These are phyloP conservation scores for Homarus americanus DNA, from an alignment of 1,140 invertebrate genomes.

Conservation along the genomic window DNA sequence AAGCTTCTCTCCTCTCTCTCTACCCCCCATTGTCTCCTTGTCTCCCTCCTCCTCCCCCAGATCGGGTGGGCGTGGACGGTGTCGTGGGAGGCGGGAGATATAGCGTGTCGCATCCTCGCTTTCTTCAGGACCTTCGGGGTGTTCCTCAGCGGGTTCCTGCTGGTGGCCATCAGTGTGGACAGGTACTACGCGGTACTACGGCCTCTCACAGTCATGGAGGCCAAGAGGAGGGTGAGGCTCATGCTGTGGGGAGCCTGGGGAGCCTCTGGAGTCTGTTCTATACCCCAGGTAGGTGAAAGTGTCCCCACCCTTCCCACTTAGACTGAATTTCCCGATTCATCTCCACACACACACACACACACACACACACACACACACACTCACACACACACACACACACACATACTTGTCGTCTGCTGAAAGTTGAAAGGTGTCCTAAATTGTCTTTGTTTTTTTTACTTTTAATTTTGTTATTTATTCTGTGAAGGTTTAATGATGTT, in stretches of 20 bases:
- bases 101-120: slow-evolving; percentile 89
- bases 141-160: slow-evolving; percentile 89
- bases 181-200: slow-evolving; percentile 90
- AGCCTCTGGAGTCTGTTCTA: slow-evolving; percentile 86
- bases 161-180: slow-evolving; percentile 92
- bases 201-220: slow-evolving; percentile 85
- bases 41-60: slow-evolving; percentile 5
- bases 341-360: no score
- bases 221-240: slow-evolving; percentile 84
- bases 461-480: no score
- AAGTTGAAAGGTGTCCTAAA: no score
- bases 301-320: background rate
- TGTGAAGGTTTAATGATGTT: no score
- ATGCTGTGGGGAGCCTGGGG: slow-evolving; percentile 89
- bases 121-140: slow-evolving; percentile 92
- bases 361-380: no score
- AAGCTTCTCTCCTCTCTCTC: background rate
- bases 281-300: slow-evolving; percentile 85
- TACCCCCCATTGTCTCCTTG: background rate
- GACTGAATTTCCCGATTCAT: no score
- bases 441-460: no score
- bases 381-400: no score
- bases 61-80: slow-evolving; percentile 77
- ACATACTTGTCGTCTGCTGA: no score
- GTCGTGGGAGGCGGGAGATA: slow-evolving; percentile 82